Conservation (phyloP, 2,888 invertebrate species). For the Drosophila niveifrons region DNA sequence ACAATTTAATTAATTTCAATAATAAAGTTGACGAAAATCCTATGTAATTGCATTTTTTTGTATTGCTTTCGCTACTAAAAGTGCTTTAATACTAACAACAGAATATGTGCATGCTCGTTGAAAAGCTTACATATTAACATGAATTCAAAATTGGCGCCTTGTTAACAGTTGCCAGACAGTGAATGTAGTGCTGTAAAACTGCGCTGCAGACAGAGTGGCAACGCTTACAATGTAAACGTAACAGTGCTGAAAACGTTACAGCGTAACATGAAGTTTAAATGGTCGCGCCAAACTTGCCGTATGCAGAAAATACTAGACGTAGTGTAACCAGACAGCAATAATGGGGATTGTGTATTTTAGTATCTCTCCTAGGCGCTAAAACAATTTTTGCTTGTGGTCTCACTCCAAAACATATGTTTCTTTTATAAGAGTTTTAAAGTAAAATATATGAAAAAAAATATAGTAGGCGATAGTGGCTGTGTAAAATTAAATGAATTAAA, state of each 20-base stretch:
- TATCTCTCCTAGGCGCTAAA: not conserved
- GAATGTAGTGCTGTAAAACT: not conserved
- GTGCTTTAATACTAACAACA: slow-evolving; percentile 40
- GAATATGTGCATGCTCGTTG: slow-evolving; percentile 32
- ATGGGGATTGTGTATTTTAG: not conserved
- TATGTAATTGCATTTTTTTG: slow-evolving; percentile 63
- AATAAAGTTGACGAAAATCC: slow-evolving; percentile 70
- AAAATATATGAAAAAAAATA: not conserved
- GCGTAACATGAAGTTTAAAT: not conserved
- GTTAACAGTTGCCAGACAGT: not conserved
- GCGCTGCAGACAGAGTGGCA: not conserved
- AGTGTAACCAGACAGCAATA: not conserved
- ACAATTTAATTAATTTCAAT: slow-evolving; percentile 37
- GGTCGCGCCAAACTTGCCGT: not conserved
- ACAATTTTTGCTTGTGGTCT: not conserved
- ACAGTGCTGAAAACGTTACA: not conserved
- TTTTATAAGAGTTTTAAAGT: not conserved
- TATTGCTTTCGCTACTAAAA: slow-evolving; percentile 47
- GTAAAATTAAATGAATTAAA: not conserved
- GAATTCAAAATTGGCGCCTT: slow-evolving; percentile 18
- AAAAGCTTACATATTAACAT: not conserved
- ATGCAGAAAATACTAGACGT: not conserved
- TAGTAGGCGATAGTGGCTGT: not conserved
- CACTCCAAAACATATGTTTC: not conserved
- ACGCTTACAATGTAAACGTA: not conserved